Evolutionary conservation across 2,797 vertebrate species (phyloP), one percentile per base, ranked within the genome.

Genomic region (Lepidocolaptes lacrymiger): DNA sequence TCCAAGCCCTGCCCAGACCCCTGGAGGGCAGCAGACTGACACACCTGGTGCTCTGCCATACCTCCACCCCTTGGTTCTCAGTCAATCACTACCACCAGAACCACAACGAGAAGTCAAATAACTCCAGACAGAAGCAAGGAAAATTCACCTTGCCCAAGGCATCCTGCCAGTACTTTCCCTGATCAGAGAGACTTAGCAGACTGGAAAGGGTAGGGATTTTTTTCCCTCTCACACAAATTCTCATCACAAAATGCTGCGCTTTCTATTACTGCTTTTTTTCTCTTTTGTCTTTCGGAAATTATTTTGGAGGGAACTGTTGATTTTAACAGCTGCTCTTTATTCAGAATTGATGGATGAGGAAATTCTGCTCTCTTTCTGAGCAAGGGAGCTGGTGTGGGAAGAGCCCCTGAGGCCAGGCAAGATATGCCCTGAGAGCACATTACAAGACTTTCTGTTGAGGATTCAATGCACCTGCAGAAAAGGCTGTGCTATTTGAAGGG

Each of bases 391-490:
- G 24, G 39, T 2, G 1, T 9, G 14, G 27, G 19, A 43, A 64
- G 24, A 68, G 7, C 8, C 27, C 9, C 24, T 17, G 34, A 30
- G 30, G 23, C 21, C n/a, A 68, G n/a, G 49, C 0, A 9, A n/a
- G 18, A 73, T 7, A 14, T 64, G 30, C 17, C 54, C 32, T 3
- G 1, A 27, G 21, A 73, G 6, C 39, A 48, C 0, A 0, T n/a
- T 55, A 43, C 6, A 67, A 54, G 87, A 64, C 7, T 20, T 61
- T 79, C 37, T 55, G 12, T 9, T 51, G 61, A 74, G 32, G 32
- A 28, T 22, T 52, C 4, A 0, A 19, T 10, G 12, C 4, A 3
- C 16, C 24, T 46, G 32, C 67, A 66, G 80, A 79, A 73, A 43
- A 12, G 5, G 3, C 19, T 73, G 49, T 75, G 34, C 8, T 27